phyloP scores from a whole-genome alignment of 2,113 vertebrate genomes.

The Mirounga angustirostris region DNA sequence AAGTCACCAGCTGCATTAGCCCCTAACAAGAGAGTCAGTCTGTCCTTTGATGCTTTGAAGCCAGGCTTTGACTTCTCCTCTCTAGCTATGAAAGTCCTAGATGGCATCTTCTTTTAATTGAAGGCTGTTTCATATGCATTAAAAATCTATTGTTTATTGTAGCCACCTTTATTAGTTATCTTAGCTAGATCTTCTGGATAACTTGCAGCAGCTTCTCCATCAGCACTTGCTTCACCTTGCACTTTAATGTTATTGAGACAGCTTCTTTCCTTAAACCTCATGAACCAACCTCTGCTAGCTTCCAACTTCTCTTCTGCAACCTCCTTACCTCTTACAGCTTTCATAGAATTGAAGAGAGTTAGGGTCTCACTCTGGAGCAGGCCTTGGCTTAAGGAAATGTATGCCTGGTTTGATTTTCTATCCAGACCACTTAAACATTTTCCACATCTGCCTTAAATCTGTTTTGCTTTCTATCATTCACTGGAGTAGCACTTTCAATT shows the following conservation, averaged over 20 bases:
- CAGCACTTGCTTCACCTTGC: background rate
- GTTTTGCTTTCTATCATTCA: background rate
- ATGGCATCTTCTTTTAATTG: background rate
- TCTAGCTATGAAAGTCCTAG: background rate
- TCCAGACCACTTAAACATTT: background rate
- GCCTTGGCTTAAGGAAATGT: background rate
- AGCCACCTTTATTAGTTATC: background rate
- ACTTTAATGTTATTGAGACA: background rate
- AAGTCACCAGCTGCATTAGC: background rate
- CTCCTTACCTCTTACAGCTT: background rate
- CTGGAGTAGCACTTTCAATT: background rate
- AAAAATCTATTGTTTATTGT: background rate
- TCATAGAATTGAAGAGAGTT: background rate
- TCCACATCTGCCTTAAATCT: background rate
- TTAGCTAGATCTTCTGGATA: background rate
- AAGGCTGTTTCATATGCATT: background rate
- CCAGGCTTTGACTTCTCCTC: background rate
- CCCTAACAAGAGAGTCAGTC: background rate
- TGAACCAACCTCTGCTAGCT: background rate
- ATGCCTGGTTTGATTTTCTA: background rate
- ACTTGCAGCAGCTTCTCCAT: background rate
- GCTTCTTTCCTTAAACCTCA: background rate
- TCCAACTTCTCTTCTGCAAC: background rate
- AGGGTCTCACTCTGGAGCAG: background rate
- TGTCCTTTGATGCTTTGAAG: background rate